phyloP scores from a whole-genome alignment of 2,888 invertebrate species.

The Perizoma flavofasciatum region DNA sequence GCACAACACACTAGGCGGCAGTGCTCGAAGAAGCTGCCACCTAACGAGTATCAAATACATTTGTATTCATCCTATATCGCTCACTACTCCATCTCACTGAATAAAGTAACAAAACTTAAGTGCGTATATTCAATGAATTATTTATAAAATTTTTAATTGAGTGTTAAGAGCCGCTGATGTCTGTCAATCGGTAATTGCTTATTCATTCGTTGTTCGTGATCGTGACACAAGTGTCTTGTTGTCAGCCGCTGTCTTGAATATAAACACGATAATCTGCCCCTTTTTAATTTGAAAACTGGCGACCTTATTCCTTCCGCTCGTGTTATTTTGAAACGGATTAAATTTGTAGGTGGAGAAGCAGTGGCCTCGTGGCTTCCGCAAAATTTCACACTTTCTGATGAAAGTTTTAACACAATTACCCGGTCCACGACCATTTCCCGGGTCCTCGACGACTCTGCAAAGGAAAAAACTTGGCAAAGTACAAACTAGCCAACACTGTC shows the following conservation, averaged over 20 bases:
- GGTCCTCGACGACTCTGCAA: conserved; percentile 69
- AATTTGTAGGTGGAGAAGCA: conserved; percentile 69
- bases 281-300: conserved; percentile 44
- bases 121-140: conserved; percentile 58
- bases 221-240: conserved; percentile 45
- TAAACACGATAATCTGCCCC: conserved; percentile 31
- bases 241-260: conserved; percentile 41
- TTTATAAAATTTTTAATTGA: conserved; percentile 66
- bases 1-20: too few species aligned
- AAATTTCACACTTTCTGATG: conserved; percentile 80
- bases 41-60: conserved; percentile 57
- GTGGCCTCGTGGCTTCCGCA: conserved; percentile 64
- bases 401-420: conserved; percentile 83
- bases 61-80: conserved; percentile 64
- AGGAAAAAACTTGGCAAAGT: conserved; percentile 80
- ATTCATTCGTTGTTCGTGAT: conserved; percentile 48
- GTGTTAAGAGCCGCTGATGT: conserved; percentile 51
- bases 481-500: conserved; percentile 80
- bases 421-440: conserved; percentile 72
- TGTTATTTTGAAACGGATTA: conserved; percentile 71
- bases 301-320: conserved; percentile 46
- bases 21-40: conserved; percentile 39
- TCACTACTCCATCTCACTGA: conserved; percentile 59
- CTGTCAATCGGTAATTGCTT: conserved; percentile 50
- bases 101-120: conserved; percentile 57